phyloP scores from a whole-genome alignment of 1,140 invertebrate species.

The Lordiphosa collinella region DNA sequence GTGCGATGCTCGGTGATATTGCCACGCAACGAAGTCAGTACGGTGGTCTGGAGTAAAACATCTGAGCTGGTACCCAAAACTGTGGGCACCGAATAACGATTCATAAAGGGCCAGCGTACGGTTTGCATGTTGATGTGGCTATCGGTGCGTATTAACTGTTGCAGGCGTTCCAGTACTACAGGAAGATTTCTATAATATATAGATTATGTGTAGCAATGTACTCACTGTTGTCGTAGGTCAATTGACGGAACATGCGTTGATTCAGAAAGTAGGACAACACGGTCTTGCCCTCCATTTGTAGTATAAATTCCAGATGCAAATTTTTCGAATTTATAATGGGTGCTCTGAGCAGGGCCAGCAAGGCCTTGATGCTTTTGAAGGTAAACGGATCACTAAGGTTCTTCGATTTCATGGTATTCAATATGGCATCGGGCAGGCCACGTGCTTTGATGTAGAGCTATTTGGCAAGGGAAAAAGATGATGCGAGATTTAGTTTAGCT shows the following conservation, averaged over 20 bases:
- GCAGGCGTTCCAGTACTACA: slow-evolving; percentile 60
- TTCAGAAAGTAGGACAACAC: slow-evolving; percentile 83
- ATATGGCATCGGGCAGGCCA: slow-evolving; percentile 79
- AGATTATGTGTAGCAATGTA: slow-evolving; percentile 3
- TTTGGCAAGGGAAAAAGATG: slow-evolving; percentile 3
- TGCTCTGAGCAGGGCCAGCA: slow-evolving; percentile 81
- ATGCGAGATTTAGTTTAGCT: too few species aligned
- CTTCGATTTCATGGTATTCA: slow-evolving; percentile 71
- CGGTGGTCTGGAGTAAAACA: slow-evolving; percentile 80
- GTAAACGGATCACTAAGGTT: slow-evolving; percentile 78
- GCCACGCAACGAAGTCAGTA: slow-evolving; percentile 81
- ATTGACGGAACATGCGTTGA: slow-evolving; percentile 80
- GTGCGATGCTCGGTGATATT: slow-evolving; percentile 80
- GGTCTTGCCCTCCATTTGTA: slow-evolving; percentile 82
- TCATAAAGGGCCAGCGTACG: slow-evolving; percentile 76
- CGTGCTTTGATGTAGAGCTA: slow-evolving; percentile 83
- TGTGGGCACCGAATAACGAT: slow-evolving; percentile 80
- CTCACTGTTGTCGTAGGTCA: slow-evolving; percentile 78
- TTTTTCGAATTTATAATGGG: slow-evolving; percentile 79
- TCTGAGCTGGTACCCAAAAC: slow-evolving; percentile 82
- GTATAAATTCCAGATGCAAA: slow-evolving; percentile 82
- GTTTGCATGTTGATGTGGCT: slow-evolving; percentile 77
- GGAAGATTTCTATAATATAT: neutral
- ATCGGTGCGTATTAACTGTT: slow-evolving; percentile 57
- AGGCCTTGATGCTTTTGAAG: slow-evolving; percentile 80